These are phyloP conservation scores for Dryobotodes eremita DNA, from an alignment of 2,888 invertebrate species.

Conservation along the genomic window DNA sequence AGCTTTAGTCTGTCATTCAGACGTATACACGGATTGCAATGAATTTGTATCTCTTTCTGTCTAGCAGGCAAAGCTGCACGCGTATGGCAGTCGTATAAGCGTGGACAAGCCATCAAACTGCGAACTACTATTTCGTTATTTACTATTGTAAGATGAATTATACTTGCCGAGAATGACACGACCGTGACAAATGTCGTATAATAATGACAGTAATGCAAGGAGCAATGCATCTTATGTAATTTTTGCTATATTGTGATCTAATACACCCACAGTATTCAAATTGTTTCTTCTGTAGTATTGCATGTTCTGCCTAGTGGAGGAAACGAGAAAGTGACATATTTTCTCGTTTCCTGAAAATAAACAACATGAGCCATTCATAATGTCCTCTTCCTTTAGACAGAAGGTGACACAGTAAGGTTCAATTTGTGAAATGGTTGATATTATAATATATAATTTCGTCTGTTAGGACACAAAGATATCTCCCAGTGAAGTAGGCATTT, in stretches of 20 bases:
- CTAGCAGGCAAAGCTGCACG: background rate
- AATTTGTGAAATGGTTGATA: background rate
- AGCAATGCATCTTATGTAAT: conserved; percentile 27
- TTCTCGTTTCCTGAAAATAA: conserved; percentile 23
- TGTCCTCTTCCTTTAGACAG: background rate
- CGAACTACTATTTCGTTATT: background rate
- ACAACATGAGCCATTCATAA: conserved; percentile 3
- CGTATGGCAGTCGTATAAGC: background rate
- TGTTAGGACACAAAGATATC: background rate
- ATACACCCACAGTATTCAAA: background rate
- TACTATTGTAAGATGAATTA: conserved; percentile 31
- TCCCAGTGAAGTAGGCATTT: background rate
- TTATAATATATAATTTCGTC: background rate
- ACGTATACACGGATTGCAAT: background rate
- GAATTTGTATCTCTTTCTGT: background rate
- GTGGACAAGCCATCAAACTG: background rate
- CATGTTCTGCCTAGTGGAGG: background rate
- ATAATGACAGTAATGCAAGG: conserved; percentile 31
- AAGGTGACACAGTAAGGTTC: background rate
- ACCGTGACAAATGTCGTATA: conserved; percentile 5
- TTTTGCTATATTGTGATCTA: conserved; percentile 5
- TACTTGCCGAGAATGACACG: conserved; percentile 5
- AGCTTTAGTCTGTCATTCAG: conserved; percentile 10
- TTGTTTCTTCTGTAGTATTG: background rate
- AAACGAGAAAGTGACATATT: background rate